Evolutionary conservation across 2,797 vertebrate species (phyloP).

Genomic region (Protonibea diacanthus): DNA sequence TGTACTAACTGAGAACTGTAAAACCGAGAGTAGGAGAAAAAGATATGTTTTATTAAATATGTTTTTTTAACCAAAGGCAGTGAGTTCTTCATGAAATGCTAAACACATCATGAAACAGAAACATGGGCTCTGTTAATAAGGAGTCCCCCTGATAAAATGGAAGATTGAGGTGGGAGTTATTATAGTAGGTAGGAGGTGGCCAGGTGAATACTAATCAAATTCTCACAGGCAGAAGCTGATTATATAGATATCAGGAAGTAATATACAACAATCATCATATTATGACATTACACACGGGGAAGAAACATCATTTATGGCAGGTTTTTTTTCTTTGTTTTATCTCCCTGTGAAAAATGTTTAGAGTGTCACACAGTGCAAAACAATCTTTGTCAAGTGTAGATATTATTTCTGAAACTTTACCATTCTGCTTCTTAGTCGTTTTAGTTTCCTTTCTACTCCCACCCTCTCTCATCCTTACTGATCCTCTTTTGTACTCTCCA

Average conservation of each 20-base stretch:
- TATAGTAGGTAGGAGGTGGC: constrained; percentile 2
- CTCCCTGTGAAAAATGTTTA: not conserved
- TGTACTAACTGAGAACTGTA: not conserved
- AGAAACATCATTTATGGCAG: constrained; percentile 15
- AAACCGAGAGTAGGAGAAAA: not conserved
- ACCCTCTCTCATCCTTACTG: constrained; percentile 8
- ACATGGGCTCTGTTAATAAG: constrained; percentile 4
- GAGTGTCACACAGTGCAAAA: constrained; percentile 16
- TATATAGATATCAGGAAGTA: constrained; percentile 25
- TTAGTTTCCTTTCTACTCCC: constrained; percentile 1
- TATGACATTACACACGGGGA: constrained; percentile 12
- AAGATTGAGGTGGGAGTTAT: constrained; percentile 16
- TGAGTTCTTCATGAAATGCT: constrained; percentile 7
- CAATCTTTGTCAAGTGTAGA: constrained; percentile 5
- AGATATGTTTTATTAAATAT: not conserved
- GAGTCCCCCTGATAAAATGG: constrained; percentile 10
- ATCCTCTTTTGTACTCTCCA: not conserved
- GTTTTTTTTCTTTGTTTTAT: constrained; percentile 2
- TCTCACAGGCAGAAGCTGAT: constrained; percentile 22
- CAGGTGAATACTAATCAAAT: constrained; percentile 22
- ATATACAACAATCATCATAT: constrained; percentile 22
- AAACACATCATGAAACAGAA: constrained; percentile 14
- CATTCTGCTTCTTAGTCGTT: constrained; percentile 6
- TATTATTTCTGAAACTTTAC: constrained; percentile 28
- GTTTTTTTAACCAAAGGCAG: constrained; percentile 4